Percentiles rank a stretch among this genome's conserved stretches.
These are phyloP conservation scores for Latrodectus hesperus DNA, from an alignment of 2,888 invertebrate species.

Conservation along the genomic window DNA sequence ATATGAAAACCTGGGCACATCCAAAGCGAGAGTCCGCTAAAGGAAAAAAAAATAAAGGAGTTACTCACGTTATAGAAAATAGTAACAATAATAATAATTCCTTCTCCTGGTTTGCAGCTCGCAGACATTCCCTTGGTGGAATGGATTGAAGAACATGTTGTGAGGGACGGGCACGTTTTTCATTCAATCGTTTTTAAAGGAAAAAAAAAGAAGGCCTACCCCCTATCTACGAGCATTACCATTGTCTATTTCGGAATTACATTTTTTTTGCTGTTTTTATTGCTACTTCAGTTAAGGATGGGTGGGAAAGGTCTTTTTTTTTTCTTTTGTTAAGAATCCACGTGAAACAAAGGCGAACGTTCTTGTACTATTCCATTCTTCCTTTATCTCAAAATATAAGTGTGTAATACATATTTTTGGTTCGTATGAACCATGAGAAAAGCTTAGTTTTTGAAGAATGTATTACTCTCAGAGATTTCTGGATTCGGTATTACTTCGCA, in stretches of 20 bases:
- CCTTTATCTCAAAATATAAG: constrained; percentile 2
- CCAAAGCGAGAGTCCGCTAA: constrained; percentile 5
- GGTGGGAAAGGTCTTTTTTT: background rate
- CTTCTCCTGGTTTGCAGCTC: background rate
- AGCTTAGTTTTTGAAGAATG: background rate
- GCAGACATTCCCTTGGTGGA: constrained; percentile 9
- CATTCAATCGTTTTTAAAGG: constrained; percentile 45
- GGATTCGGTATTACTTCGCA: background rate
- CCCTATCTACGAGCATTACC: constrained; percentile 44
- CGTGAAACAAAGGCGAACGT: background rate
- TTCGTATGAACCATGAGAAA: background rate
- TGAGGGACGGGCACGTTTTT: constrained; percentile 49
- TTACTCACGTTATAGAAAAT: constrained; percentile 28
- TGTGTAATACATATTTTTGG: background rate
- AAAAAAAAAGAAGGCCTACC: constrained; percentile 23
- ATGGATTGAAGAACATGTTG: constrained; percentile 48
- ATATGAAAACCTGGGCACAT: constrained; percentile 23
- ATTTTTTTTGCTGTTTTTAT: constrained; percentile 28
- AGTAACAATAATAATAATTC: constrained; percentile 46
- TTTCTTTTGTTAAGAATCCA: background rate
- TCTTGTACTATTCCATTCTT: background rate
- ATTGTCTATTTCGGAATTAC: constrained; percentile 57
- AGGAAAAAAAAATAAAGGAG: background rate
- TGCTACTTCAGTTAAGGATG: background rate
- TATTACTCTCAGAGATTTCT: background rate